Base-by-base conservation (phyloP, 2,888 invertebrate species). In the Scrobipalpa atriplicella region DNA sequence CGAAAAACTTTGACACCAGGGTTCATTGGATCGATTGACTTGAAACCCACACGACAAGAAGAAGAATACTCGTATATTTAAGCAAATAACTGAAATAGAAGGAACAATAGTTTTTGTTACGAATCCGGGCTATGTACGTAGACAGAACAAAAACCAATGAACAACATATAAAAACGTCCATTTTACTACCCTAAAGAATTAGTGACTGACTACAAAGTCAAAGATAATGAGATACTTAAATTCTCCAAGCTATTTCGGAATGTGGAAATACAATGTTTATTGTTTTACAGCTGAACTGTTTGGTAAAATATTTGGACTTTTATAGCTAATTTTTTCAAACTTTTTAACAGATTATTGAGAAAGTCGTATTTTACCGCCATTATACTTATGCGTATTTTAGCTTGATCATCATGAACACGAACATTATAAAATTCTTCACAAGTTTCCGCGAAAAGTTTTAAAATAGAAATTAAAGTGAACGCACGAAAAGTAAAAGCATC, bases 401-500 rank as follows among this genome's bases (percentile, higher is more conserved):
- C 43, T 39, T 39, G 39, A 11, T 39, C 39, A 39, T 39, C 11
- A 39, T 11, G 39, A 39, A 11, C 39, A 39, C 8, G 11, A 39
- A 39, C 5, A 52, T 52, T 18, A 18, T 52, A 18, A 18, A 18
- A 18, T 3, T 18, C 52, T 52, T 54, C 19, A 21, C 54, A 54
- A 54, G 54, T 19, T 19, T 11, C 11, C 21, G 6, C 18, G 11
- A 56, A 56, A 56, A 29, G 13, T 56, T 19, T 19, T 21, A 21
- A 19, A 21, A 13, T 21, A 21, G 29, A 29, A 56, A 16, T 52
- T 52, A 7, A 19, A 3, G 13, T 29, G 58, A 58, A 16, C 38
- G 58, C 9, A 58, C 38, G 38, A 58, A 58, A 58, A 58, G 38
- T 58, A 58, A 58, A 38, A 58, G 58, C 18, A 56, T 1, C 13